Percentiles rank a stretch among this genome's conserved stretches.
Evolutionary conservation across 2,113 vertebrate genomes (phyloP).

Genomic region (Dinomys branickii): DNA sequence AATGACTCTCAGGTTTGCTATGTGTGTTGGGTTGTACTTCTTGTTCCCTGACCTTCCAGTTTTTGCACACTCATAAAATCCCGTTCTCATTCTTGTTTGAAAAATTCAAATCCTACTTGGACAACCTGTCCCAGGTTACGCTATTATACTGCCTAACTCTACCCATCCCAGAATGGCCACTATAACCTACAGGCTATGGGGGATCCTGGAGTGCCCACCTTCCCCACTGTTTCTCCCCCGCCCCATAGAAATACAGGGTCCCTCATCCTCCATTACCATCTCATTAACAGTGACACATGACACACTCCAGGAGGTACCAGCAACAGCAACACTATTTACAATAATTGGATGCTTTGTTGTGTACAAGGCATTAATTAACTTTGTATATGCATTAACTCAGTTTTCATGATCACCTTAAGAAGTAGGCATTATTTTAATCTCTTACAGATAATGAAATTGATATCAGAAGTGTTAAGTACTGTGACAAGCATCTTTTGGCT

Average conservation of each 20-base stretch:
- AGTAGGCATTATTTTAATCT: neutral
- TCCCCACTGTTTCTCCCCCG: fast-evolving
- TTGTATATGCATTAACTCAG: neutral
- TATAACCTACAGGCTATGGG: neutral
- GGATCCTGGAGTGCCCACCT: no score
- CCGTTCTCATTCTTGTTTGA: neutral
- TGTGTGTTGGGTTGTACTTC: neutral
- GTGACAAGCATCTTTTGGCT: neutral
- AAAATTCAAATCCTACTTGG: neutral
- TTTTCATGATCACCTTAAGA: neutral
- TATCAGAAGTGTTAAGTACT: neutral
- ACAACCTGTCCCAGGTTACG: neutral
- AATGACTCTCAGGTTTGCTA: neutral
- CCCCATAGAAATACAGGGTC: no score
- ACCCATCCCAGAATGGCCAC: neutral
- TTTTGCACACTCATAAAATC: neutral
- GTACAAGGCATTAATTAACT: neutral
- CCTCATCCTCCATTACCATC: neutral
- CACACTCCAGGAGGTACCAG: neutral
- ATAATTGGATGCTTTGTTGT: neutral
- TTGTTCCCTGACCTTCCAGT: neutral
- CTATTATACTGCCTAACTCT: neutral
- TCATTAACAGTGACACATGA: neutral
- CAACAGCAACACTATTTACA: neutral
- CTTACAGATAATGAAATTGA: neutral